These are phyloP conservation scores for Isoperla grammatica DNA, from an alignment of 2,888 invertebrate species.

Conservation along the genomic window DNA sequence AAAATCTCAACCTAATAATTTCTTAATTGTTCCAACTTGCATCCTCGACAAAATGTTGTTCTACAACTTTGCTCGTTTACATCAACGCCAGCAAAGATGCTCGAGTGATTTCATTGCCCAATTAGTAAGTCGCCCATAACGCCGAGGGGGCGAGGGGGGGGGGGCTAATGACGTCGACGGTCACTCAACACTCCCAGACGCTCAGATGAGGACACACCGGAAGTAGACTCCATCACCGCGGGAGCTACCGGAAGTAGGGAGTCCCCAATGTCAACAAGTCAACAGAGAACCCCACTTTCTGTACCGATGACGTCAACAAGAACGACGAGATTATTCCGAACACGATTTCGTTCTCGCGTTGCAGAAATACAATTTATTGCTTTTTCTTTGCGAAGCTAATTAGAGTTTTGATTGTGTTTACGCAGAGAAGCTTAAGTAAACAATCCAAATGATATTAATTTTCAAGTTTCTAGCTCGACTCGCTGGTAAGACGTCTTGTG, in stretches of 20 bases:
- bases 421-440: neutral
- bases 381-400: slow-evolving; percentile 2
- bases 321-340: slow-evolving; percentile 10
- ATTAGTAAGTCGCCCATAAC: too few relatives aligned
- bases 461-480: too few relatives aligned
- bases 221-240: slow-evolving; percentile 9
- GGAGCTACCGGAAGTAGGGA: neutral
- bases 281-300: slow-evolving; percentile 7
- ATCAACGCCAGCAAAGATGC: too few relatives aligned
- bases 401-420: slow-evolving; percentile 14
- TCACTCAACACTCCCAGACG: slow-evolving; percentile 10
- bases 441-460: too few relatives aligned
- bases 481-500: too few relatives aligned
- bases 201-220: slow-evolving; percentile 3
- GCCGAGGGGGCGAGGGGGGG: neutral
- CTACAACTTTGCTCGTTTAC: too few relatives aligned
- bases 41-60: too few relatives aligned
- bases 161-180: slow-evolving; percentile 16
- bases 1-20: too few relatives aligned
- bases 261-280: slow-evolving; percentile 8
- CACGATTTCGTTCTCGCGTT: slow-evolving; percentile 1
- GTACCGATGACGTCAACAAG: neutral
- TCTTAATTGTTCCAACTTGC: too few relatives aligned
- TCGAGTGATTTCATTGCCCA: too few relatives aligned
- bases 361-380: slow-evolving; percentile 8